Percentiles rank a stretch among this genome's conserved stretches.
Conservation (phyloP, 2,113 vertebrate species). For the Isichthys henryi region DNA sequence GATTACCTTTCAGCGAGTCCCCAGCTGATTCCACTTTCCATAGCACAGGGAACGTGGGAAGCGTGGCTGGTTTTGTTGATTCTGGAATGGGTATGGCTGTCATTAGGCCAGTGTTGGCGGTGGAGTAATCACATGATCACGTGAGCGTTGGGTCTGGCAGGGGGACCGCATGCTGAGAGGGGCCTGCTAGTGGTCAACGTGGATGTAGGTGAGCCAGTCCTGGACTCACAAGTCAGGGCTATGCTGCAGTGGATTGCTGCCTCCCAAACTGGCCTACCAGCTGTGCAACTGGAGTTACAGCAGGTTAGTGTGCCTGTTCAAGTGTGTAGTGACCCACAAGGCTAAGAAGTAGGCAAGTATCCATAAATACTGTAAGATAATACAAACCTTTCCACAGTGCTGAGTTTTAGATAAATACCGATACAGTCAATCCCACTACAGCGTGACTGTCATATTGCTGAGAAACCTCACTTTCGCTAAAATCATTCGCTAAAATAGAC, state of each 20-base stretch:
- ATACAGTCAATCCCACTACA: neutral
- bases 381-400: neutral
- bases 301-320: constrained; percentile 62
- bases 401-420: neutral
- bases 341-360: neutral
- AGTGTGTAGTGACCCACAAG: neutral
- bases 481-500: neutral
- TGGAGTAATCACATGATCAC: neutral
- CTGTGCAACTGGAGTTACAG: constrained; percentile 76
- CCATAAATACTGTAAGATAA: neutral
- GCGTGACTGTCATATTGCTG: neutral
- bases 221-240: constrained; percentile 75
- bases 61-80: constrained; percentile 28
- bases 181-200: constrained; percentile 65
- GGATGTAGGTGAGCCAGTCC: constrained; percentile 60
- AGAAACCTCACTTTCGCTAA: neutral
- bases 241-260: constrained; percentile 85
- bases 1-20: constrained; percentile 28
- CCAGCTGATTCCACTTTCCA: constrained; percentile 30
- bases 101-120: constrained; percentile 9
- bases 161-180: constrained; percentile 52
- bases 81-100: constrained; percentile 15
- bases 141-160: constrained; percentile 43
- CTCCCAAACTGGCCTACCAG: constrained; percentile 73
- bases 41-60: constrained; percentile 40